Conservation (phyloP, 1,140 invertebrate genomes). For the Macrotrachela quadricornifera region DNA sequence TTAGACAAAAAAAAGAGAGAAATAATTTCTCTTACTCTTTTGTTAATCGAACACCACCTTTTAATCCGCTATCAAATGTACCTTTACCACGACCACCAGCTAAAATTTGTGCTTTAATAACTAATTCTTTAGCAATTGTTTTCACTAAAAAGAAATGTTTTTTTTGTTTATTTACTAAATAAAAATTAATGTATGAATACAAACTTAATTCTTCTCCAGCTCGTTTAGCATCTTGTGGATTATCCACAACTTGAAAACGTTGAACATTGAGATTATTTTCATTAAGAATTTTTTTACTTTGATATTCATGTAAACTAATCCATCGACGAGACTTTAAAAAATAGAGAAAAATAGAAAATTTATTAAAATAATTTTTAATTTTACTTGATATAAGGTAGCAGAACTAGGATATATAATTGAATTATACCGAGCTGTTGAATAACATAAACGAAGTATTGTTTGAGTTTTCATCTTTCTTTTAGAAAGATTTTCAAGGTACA, state of each 20-base stretch:
- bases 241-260: conserved; percentile 65
- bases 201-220: conserved; percentile 54
- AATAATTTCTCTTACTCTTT: conserved; percentile 46
- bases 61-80: conserved; percentile 62
- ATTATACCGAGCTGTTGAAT: too few species aligned
- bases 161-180: conserved; percentile 1
- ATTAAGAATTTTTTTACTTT: conserved; percentile 75
- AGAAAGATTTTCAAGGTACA: too few species aligned
- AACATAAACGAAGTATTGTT: too few species aligned
- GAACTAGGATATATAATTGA: too few species aligned
- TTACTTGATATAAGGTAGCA: too few species aligned
- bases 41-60: conserved; percentile 92
- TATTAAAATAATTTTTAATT: too few species aligned
- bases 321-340: too few species aligned
- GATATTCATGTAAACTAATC: conserved; percentile 77
- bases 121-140: conserved; percentile 53
- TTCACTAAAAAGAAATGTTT: background rate
- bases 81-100: conserved; percentile 94
- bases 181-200: conserved; percentile 16
- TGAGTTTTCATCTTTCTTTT: too few species aligned
- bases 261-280: conserved; percentile 75
- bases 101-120: conserved; percentile 92
- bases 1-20: background rate
- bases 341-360: too few species aligned
- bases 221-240: conserved; percentile 41